Conservation (phyloP, 2,113 vertebrate genomes). For the Zosterops japonicus region DNA sequence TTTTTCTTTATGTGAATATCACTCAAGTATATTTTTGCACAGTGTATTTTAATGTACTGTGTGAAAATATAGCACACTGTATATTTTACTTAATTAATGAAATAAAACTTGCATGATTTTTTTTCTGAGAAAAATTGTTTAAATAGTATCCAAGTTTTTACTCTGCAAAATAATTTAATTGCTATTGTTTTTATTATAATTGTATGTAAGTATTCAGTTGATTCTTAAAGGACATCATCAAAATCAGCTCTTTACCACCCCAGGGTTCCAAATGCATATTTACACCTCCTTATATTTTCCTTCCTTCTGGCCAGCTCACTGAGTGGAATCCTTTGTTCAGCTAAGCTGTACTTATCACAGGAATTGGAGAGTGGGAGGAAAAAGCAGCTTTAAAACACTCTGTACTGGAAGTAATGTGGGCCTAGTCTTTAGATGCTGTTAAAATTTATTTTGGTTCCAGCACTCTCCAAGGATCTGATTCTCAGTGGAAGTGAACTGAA, state of each 20-base stretch:
- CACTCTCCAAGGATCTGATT: not conserved
- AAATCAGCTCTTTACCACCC: not conserved
- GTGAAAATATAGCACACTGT: not conserved
- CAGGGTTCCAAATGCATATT: not conserved
- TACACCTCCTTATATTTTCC: not conserved
- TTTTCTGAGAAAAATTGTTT: not conserved
- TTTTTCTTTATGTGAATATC: not conserved
- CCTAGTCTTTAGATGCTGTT: not conserved
- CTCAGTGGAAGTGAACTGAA: not conserved
- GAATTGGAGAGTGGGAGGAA: constrained; percentile 15
- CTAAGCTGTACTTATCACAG: not conserved
- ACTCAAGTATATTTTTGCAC: not conserved
- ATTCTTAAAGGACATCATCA: not conserved
- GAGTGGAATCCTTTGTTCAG: not conserved
- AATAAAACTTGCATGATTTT: not conserved
- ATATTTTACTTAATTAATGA: not conserved
- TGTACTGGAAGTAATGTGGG: not conserved
- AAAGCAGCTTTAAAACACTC: not conserved
- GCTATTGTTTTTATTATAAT: not conserved
- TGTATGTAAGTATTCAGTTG: not conserved
- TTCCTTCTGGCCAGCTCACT: not conserved
- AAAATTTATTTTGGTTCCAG: constrained; percentile 3
- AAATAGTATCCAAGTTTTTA: not conserved
- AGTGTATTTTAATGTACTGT: not conserved
- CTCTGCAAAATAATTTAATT: not conserved